Conservation (phyloP, 2,797 vertebrate species). For the Pangasius krempfi region DNA sequence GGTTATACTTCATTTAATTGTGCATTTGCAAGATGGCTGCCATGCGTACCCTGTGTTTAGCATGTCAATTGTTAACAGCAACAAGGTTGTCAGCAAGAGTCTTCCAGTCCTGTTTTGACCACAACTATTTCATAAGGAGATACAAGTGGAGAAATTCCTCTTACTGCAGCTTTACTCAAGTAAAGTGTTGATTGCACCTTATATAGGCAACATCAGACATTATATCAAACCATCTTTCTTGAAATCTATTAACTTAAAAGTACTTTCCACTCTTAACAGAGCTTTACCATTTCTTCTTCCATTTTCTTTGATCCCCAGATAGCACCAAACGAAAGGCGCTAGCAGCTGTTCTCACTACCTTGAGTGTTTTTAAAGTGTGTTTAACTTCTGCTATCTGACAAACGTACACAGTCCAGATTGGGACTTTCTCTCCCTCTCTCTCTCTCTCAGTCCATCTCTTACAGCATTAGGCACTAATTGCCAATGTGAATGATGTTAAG, state of each 20-base stretch:
- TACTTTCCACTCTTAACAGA: background rate
- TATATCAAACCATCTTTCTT: background rate
- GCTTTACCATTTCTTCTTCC: background rate
- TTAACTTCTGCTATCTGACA: background rate
- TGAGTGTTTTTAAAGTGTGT: slow-evolving; percentile 3
- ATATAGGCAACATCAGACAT: background rate
- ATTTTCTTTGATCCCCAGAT: background rate
- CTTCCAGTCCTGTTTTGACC: background rate
- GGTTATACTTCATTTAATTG: background rate
- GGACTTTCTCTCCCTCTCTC: background rate
- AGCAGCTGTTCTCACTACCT: slow-evolving; percentile 9
- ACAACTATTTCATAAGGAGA: background rate
- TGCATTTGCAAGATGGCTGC: background rate
- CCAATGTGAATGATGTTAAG: slow-evolving; percentile 26
- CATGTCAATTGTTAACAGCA: background rate
- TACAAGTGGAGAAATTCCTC: background rate
- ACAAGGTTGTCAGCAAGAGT: background rate
- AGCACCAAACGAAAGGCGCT: background rate
- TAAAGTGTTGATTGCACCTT: background rate
- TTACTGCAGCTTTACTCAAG: background rate
- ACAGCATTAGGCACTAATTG: slow-evolving; percentile 20
- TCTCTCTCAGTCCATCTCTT: slow-evolving; percentile 5
- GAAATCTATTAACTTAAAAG: background rate
- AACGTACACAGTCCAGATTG: background rate
- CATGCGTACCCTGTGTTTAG: background rate